Evolutionary conservation across 2,113 vertebrate genomes (phyloP).

Genomic region (Ctenodactylus gundi): DNA sequence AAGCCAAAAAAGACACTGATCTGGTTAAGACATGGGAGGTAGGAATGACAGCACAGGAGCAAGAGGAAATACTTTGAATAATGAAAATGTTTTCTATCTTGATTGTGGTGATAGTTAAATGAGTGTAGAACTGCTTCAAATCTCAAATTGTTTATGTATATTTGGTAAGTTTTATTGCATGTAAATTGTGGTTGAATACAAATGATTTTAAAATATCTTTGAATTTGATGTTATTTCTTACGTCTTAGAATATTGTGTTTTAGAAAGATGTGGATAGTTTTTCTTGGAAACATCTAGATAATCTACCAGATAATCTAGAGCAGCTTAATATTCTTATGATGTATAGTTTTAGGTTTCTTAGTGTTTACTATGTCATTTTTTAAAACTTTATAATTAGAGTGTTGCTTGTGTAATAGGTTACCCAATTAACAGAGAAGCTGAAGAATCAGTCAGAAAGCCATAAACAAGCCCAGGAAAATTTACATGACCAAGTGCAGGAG

Average conservation of each 20-base stretch:
- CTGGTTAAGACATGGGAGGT: neutral
- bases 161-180: slow-evolving; percentile 12
- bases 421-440: slow-evolving; percentile 94
- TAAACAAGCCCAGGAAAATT: slow-evolving; percentile 97
- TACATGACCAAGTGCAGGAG: slow-evolving; percentile 97
- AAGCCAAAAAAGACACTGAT: neutral
- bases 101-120: neutral
- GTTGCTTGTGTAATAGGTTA: slow-evolving; percentile 85
- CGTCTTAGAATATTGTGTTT: slow-evolving; percentile 7
- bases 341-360: neutral
- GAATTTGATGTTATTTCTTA: slow-evolving; percentile 8
- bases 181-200: neutral
- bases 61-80: neutral
- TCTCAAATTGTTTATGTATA: neutral
- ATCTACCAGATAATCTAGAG: no score
- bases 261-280: no score
- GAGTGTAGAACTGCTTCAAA: neutral
- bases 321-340: neutral
- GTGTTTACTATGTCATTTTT: slow-evolving; percentile 36
- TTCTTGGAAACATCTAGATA: slow-evolving; percentile 51
- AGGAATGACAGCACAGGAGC: neutral
- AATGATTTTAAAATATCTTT: slow-evolving; percentile 16
- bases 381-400: slow-evolving; percentile 11
- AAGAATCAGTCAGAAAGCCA: slow-evolving; percentile 99
- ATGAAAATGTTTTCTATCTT: neutral